Percentiles rank a stretch among this genome's conserved stretches.
These are phyloP conservation scores for Haemorhous mexicanus DNA, from an alignment of 2,113 vertebrate genomes.

Conservation along the genomic window DNA sequence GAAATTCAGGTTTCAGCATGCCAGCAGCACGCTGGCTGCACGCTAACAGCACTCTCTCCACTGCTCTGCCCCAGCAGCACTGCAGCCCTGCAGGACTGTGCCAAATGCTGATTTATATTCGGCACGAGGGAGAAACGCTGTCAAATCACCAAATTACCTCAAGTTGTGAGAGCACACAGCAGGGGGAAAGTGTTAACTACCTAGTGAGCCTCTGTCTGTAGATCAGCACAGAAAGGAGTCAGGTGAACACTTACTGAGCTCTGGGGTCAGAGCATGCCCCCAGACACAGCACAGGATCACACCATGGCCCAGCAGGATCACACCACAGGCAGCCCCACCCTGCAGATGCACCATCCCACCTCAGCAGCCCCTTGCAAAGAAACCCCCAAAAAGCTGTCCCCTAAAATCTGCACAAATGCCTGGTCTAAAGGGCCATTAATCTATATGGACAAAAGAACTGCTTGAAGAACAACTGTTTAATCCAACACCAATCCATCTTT, in stretches of 20 bases:
- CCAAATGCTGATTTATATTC: not conserved
- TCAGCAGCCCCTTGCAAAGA: not conserved
- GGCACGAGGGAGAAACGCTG: not conserved
- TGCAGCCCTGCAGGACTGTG: not conserved
- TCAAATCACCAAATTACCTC: not conserved
- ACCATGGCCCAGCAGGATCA: not conserved
- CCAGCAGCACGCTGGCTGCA: not conserved
- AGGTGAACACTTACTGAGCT: not conserved
- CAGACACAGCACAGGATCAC: not conserved
- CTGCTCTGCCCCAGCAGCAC: not conserved
- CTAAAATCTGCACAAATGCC: not conserved
- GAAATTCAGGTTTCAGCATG: not conserved
- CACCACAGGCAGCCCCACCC: not conserved
- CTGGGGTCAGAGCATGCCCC: not conserved
- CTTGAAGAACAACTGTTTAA: not conserved
- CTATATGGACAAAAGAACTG: accelerated
- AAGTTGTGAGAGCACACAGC: not conserved
- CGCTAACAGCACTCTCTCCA: not conserved
- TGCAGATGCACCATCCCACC: accelerated
- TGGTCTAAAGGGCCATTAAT: not conserved
- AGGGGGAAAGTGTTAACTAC: not conserved
- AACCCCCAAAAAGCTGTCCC: not conserved
- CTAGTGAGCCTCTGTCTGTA: not conserved
- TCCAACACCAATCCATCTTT: conserved; percentile 13
- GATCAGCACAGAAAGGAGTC: not conserved